Conservation (phyloP, 2,797 vertebrate genomes). For the Fundulus diaphanus region DNA sequence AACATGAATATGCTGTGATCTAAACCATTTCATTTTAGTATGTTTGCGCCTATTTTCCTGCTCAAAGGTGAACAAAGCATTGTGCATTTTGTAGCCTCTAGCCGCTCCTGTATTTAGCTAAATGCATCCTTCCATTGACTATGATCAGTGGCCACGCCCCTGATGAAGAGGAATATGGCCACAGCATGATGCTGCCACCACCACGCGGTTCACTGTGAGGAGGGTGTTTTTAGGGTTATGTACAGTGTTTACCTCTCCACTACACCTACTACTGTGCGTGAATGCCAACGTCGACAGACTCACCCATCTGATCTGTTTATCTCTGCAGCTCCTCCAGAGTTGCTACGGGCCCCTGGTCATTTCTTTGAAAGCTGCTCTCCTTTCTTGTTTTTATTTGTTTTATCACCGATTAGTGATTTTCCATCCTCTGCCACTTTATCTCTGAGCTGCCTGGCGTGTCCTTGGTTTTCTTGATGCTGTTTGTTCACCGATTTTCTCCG, state of each 20-base stretch:
- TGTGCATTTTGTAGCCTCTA: too few species aligned
- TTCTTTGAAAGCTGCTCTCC: background rate
- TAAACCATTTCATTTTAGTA: background rate
- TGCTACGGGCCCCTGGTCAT: too few species aligned
- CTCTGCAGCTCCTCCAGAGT: too few species aligned
- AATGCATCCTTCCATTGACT: background rate
- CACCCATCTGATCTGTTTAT: too few species aligned
- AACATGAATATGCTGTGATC: background rate
- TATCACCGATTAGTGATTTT: background rate
- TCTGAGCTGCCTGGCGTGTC: background rate
- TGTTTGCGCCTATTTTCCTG: too few species aligned
- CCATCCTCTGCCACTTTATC: background rate
- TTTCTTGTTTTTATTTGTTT: background rate
- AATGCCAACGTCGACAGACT: too few species aligned
- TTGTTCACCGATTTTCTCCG: background rate
- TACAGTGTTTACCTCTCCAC: background rate
- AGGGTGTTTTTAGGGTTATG: background rate
- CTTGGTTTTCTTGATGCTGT: background rate
- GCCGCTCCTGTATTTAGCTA: background rate
- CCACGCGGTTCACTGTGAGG: background rate
- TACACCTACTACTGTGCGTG: background rate
- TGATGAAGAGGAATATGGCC: background rate
- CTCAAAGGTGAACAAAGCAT: too few species aligned
- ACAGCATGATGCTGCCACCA: background rate
- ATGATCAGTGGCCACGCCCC: background rate